Evolutionary conservation across 1,140 invertebrate species (phyloP).

Genomic region (Vanessa atalanta): DNA sequence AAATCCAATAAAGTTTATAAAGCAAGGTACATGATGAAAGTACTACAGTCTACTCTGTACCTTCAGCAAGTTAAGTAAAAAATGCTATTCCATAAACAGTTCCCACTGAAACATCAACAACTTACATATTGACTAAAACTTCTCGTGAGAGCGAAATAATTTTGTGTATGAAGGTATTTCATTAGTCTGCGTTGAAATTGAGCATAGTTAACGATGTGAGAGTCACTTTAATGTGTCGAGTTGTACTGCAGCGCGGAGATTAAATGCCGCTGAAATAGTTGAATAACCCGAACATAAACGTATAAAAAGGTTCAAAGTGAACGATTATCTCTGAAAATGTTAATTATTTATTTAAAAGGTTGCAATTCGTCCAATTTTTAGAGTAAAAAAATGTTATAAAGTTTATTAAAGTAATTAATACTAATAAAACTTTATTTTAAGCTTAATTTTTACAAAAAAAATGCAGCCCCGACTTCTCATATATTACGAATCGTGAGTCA

Average conservation of each 20-base stretch:
- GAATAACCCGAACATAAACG: background rate
- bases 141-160: conserved; percentile 6
- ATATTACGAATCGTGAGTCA: too few relatives aligned
- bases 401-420: too few relatives aligned
- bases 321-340: too few relatives aligned
- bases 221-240: conserved; percentile 10
- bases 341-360: too few relatives aligned
- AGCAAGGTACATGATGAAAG: too few relatives aligned
- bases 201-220: conserved; percentile 4
- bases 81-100: background rate
- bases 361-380: too few relatives aligned
- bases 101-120: background rate
- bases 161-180: conserved; percentile 17
- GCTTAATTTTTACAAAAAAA: too few relatives aligned
- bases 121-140: conserved; percentile 2
- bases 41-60: too few relatives aligned
- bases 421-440: too few relatives aligned
- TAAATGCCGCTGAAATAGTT: conserved; percentile 5
- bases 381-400: too few relatives aligned
- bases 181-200: conserved; percentile 10
- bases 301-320: background rate
- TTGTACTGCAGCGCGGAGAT: background rate
- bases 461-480: too few relatives aligned
- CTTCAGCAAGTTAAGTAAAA: background rate
- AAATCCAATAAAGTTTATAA: too few relatives aligned